Percentiles rank a stretch among this genome's conserved stretches.
Evolutionary conservation across 92 coral and sea anemone genomes (phyloP).

Genomic region (Scolanthus callimorphus): DNA sequence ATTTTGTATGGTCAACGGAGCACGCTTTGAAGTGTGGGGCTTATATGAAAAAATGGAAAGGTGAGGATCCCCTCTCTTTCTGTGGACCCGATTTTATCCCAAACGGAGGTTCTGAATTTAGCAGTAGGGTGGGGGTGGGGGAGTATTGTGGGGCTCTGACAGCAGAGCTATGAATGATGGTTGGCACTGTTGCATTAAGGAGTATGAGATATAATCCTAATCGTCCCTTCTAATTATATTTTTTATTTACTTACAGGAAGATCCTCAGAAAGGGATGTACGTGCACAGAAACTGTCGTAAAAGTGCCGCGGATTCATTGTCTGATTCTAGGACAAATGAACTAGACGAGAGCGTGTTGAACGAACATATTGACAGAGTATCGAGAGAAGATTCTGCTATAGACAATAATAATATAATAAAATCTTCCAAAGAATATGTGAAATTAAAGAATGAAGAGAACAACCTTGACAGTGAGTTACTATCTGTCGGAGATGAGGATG

Average conservation of each 20-base stretch:
- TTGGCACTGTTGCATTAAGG: constrained; percentile 17
- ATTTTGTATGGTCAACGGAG: too few relatives aligned
- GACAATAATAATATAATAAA: background rate
- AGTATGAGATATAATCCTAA: too few relatives aligned
- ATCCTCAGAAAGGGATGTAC: constrained; percentile 71
- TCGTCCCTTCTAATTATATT: background rate
- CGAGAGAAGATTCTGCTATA: background rate
- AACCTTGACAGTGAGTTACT: background rate
- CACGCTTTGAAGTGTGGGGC: too few relatives aligned
- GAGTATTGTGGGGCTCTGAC: too few relatives aligned
- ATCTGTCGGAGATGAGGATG: background rate
- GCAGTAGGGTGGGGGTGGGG: too few relatives aligned
- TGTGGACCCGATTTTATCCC: too few relatives aligned
- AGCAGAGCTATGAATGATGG: too few relatives aligned
- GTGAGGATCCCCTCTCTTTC: too few relatives aligned
- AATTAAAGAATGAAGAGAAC: constrained; percentile 1
- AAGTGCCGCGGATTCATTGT: constrained; percentile 7
- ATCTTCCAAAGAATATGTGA: background rate
- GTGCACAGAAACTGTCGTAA: constrained; percentile 74
- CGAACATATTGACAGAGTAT: background rate
- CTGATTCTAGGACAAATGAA: background rate
- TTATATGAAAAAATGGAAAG: too few relatives aligned
- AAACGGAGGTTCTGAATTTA: too few relatives aligned
- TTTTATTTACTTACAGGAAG: constrained; percentile 35
- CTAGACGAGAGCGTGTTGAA: background rate